These are phyloP conservation scores for Conomelus anceps DNA, from an alignment of 2,888 invertebrate genomes.

Conservation along the genomic window DNA sequence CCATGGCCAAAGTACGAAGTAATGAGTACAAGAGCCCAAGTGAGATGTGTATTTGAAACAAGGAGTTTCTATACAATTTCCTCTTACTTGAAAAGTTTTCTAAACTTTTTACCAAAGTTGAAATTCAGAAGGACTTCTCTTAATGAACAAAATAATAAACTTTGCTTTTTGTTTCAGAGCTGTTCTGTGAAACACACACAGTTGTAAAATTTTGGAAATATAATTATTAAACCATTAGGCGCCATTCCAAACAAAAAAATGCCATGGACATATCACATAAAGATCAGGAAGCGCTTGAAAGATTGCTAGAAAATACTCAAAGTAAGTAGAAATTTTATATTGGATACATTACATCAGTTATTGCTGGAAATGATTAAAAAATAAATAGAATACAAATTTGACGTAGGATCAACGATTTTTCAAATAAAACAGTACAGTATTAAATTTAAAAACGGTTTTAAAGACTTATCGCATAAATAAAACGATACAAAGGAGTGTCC, in stretches of 20 bases:
- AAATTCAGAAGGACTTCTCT: background rate
- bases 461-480: too few species aligned
- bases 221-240: background rate
- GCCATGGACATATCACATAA: conserved; percentile 21
- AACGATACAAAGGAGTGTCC: too few species aligned
- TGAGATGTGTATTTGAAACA: too few species aligned
- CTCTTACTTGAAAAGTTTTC: background rate
- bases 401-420: too few species aligned
- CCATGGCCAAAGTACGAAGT: background rate
- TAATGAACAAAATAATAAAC: background rate
- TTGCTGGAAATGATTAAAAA: background rate
- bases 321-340: conserved; percentile 15
- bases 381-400: too few species aligned
- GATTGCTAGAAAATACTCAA: conserved; percentile 23
- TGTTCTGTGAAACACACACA: background rate
- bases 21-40: too few species aligned
- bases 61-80: background rate
- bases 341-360: background rate
- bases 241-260: conserved; percentile 5
- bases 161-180: background rate
- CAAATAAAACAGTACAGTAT: too few species aligned
- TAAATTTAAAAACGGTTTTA: too few species aligned
- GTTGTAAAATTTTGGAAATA: background rate
- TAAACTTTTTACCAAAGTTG: background rate
- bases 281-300: conserved; percentile 19